Evolutionary conservation across 2,113 vertebrate genomes (phyloP), one percentile per base, ranked within the genome.

Genomic region (Menidia beryllina): DNA sequence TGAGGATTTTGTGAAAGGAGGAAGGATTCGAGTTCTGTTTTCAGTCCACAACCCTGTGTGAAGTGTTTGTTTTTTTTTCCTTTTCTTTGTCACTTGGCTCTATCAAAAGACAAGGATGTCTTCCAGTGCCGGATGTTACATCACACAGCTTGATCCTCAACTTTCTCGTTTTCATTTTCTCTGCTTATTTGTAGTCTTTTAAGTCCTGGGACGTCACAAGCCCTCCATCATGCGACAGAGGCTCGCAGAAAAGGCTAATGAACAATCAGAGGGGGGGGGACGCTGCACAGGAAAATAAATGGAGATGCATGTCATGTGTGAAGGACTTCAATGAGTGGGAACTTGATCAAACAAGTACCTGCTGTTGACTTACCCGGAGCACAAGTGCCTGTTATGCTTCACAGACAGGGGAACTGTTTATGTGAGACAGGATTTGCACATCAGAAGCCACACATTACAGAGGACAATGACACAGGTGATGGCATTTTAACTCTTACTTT

Each of bases 81-180:
- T 86, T 86, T 88, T 30, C 8, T 43, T 86, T 86, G 88, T 83
- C 72, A 82, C 72, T 83, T 36, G 9, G 69, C 69, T 70, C 69
- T 45, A 84, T 82, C 82, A 84, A 87, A 89, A 87, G 76, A 75
- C 63, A 62, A 75, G 67, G 70, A 86, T 77, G 80, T 83, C 76
- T 81, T 77, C 71, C 75, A 67, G 50, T 59, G 69, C 72, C 74
- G 84, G 84, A 89, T 79, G 86, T 88, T 87, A 85, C 82, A 85
- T 86, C 87, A 83, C 77, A 83, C 81, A 75, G 79, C 75, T 78
- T 61, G 64, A 89, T 82, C 79, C 71, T 79, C 75, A 76, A 84
- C 77, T 77, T 82, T 66, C 76, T 75, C 83, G n/a, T 84, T 77
- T 54, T 86, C 74, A 62, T 26, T 87, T 87, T 79, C 82, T 83